These are phyloP conservation scores for Noctua pronuba DNA, from an alignment of 2,888 invertebrate genomes.

Conservation along the genomic window DNA sequence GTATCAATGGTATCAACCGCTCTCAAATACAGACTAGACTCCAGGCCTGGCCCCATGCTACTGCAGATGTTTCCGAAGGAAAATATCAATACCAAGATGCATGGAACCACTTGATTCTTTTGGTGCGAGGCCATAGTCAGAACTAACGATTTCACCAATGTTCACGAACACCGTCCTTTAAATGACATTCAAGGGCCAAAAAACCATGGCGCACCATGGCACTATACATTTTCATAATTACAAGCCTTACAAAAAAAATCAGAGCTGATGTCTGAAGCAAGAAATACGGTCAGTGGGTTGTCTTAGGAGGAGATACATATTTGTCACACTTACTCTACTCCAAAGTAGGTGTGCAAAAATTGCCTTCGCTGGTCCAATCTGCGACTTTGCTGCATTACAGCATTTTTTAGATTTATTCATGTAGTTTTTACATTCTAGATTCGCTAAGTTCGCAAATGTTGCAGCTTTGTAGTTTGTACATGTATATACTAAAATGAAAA, in stretches of 20 bases:
- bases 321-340: not conserved
- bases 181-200: too few species aligned
- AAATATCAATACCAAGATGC: not conserved
- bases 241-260: not conserved
- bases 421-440: not conserved
- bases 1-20: not conserved
- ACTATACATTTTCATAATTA: not conserved
- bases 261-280: not conserved
- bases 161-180: too few species aligned
- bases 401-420: not conserved
- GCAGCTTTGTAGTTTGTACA: not conserved
- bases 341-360: not conserved
- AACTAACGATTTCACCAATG: too few species aligned
- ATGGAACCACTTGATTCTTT: not conserved
- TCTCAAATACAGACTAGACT: not conserved
- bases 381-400: not conserved
- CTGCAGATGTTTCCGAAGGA: not conserved
- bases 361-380: not conserved
- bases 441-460: not conserved
- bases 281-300: not conserved
- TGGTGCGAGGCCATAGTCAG: too few species aligned
- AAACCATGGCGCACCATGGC: not conserved
- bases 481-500: constrained; percentile 5
- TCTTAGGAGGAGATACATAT: not conserved
- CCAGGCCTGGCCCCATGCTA: not conserved